phyloP scores from a whole-genome alignment of 1,140 invertebrate species.

The Trichogramma pretiosum region DNA sequence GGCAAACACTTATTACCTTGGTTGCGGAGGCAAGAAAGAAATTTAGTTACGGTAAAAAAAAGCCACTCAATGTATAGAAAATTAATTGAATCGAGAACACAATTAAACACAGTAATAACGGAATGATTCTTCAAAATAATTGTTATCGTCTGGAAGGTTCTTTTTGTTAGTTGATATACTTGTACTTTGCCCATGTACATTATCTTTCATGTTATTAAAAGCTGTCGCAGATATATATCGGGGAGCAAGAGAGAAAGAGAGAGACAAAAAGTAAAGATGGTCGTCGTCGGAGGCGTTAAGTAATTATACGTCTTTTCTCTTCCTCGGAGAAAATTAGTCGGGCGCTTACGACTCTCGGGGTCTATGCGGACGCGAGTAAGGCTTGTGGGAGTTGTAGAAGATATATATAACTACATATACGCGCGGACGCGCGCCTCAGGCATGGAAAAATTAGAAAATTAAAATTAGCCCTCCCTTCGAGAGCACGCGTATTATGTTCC shows the following conservation, averaged over 20 bases:
- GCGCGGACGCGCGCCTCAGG: constrained; percentile 13
- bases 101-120: too few species aligned
- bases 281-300: constrained; percentile 41
- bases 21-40: too few species aligned
- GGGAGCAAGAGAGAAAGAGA: not conserved
- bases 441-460: constrained; percentile 45
- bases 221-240: not conserved
- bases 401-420: too few species aligned
- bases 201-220: too few species aligned
- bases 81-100: too few species aligned
- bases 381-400: constrained; percentile 3
- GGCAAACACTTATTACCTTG: too few species aligned
- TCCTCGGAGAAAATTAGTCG: constrained; percentile 42
- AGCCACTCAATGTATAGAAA: too few species aligned
- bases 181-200: too few species aligned
- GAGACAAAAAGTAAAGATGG: constrained; percentile 14
- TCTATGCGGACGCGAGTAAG: not conserved
- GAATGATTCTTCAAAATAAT: too few species aligned
- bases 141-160: too few species aligned
- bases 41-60: too few species aligned
- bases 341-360: constrained; percentile 21
- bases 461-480: constrained; percentile 34
- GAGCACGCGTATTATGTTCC: not conserved
- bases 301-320: constrained; percentile 47
- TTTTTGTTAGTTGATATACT: too few species aligned